Conservation (phyloP, 1,140 invertebrate species). For the Ptiloglossa arizonensis region DNA sequence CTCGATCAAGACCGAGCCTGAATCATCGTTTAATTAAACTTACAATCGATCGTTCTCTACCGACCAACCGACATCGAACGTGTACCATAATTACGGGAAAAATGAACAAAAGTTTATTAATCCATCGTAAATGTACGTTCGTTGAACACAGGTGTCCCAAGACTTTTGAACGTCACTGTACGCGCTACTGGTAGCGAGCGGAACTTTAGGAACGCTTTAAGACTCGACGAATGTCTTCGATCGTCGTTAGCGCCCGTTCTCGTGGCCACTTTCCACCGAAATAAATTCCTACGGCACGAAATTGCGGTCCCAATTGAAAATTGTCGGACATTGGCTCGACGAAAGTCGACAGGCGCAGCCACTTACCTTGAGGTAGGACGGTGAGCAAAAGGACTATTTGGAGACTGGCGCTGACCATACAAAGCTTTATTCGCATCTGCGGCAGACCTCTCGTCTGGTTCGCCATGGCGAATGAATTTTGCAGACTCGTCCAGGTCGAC, state of each 20-base stretch:
- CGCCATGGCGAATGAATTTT: conserved; percentile 65
- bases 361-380: conserved; percentile 76
- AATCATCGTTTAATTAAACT: no score
- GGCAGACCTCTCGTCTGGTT: conserved; percentile 53
- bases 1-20: no score
- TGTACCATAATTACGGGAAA: no score
- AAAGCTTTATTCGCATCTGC: conserved; percentile 66
- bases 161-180: no score
- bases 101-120: no score
- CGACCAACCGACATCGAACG: no score
- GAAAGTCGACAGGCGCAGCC: not conserved
- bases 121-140: no score
- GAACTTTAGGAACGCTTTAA: no score
- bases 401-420: conserved; percentile 63
- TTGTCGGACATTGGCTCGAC: not conserved
- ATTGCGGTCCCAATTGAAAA: not conserved
- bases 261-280: not conserved
- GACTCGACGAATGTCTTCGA: no score
- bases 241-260: not conserved
- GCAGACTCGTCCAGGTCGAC: conserved; percentile 39
- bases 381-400: conserved; percentile 72
- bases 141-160: no score
- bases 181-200: no score
- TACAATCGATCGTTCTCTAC: no score
- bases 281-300: not conserved